Evolutionary conservation across 2,113 vertebrate species (phyloP).

Genomic region (Myotis yumanensis): DNA sequence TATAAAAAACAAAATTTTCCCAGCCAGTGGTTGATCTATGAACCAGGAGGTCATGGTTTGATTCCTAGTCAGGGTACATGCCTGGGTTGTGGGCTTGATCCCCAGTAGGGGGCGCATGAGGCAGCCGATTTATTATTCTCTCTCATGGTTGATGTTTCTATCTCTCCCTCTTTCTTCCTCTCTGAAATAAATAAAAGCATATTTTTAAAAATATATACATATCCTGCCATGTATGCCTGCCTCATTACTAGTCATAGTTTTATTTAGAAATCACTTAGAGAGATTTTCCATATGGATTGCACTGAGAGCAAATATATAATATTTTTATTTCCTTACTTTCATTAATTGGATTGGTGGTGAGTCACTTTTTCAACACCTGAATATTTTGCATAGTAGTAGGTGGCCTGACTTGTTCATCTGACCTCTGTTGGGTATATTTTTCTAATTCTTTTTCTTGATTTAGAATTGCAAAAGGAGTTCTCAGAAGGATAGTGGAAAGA

Average conservation of each 20-base stretch:
- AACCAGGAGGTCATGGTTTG: too few relatives aligned
- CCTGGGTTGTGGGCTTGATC: too few relatives aligned
- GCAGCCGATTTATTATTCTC: too few relatives aligned
- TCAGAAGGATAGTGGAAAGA: neutral
- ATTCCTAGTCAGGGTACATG: too few relatives aligned
- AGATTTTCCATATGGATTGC: conserved; percentile 83
- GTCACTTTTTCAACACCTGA: neutral
- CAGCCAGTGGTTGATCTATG: too few relatives aligned
- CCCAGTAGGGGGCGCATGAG: too few relatives aligned
- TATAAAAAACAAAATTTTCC: neutral
- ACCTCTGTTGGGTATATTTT: neutral
- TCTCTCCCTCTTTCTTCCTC: too few relatives aligned
- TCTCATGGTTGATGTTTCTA: too few relatives aligned
- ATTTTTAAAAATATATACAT: neutral
- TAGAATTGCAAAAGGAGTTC: conserved; percentile 28
- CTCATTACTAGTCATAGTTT: neutral
- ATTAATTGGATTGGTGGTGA: conserved; percentile 51
- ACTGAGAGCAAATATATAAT: conserved; percentile 86
- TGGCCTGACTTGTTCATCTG: neutral
- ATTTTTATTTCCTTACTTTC: conserved; percentile 88
- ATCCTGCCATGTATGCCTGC: neutral
- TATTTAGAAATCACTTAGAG: conserved; percentile 52
- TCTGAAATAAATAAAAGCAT: too few relatives aligned
- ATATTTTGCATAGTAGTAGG: neutral
- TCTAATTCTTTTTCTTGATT: neutral